A percentile compares a stretch with the other conserved stretches of the same genome.
Evolutionary conservation across 23 tunicate genomes (phyloP).

Genomic region (Diplosoma virens): DNA sequence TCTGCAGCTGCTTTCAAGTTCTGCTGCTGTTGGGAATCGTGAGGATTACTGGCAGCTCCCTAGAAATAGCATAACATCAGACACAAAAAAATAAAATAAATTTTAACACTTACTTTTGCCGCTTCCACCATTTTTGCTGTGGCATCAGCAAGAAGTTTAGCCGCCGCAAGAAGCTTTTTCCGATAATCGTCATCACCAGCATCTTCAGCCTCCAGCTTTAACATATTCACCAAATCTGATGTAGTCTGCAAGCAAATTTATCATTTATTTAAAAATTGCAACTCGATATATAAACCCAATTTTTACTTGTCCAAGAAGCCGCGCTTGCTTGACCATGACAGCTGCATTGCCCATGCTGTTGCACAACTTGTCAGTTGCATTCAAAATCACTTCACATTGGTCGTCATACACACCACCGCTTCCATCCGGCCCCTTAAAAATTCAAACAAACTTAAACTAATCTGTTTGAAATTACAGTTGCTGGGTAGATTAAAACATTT

Average conservation of each 20-base stretch:
- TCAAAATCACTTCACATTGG: slow-evolving; percentile 78
- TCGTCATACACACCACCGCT: slow-evolving; percentile 68
- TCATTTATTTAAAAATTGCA: no score
- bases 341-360: slow-evolving; percentile 97
- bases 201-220: slow-evolving; percentile 83
- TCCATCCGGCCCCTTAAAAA: slow-evolving; percentile 75
- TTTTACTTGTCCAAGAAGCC: slow-evolving; percentile 75
- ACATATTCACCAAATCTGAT: slow-evolving; percentile 88
- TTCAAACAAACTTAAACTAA: background rate
- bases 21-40: slow-evolving; percentile 90
- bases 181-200: slow-evolving; percentile 69
- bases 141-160: slow-evolving; percentile 89
- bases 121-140: slow-evolving; percentile 99
- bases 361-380: slow-evolving; percentile 86
- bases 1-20: slow-evolving; percentile 87
- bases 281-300: no score
- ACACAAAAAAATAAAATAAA: background rate
- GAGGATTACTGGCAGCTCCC: slow-evolving; percentile 96
- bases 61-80: background rate
- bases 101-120: slow-evolving; percentile 86
- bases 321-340: slow-evolving; percentile 91
- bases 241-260: slow-evolving; percentile 70
- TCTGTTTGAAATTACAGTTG: background rate
- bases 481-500: background rate
- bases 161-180: slow-evolving; percentile 83